Base-by-base conservation (phyloP, 2,113 vertebrate species). In the Saccopteryx leptura region DNA sequence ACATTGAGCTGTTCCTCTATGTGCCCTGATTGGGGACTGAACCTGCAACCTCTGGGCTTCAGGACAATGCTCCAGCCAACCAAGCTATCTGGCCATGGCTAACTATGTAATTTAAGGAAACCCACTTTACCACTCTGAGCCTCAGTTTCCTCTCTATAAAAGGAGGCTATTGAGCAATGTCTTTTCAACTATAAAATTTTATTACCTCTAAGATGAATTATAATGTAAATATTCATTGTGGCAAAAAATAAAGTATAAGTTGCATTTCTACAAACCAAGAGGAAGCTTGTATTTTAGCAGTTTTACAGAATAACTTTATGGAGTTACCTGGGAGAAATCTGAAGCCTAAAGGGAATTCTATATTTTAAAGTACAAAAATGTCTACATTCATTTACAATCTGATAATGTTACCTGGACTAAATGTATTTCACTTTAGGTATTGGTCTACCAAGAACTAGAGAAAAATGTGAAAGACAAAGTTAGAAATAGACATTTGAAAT, bases 301-400 rank as follows among this genome's bases (percentile, higher is more conserved):
- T 85, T 74, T 74, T 33, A 54, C 23, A 60, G 63, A 78, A 48
- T 68, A 19, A 7, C 19, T 66, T 61, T 33, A 61, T 31, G 28
- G 79, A 52, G 24, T 79, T 46, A 48, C 23, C 39, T 75, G 17
- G 78, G 58, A 84, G 15, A 92, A 94, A 94, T 92, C 31, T 80
- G 9, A 72, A 54, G 66, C 24, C 19, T 10, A 9, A 89, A 31
- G 15, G 13, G 39, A 89, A 74, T 79, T 88, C 39, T 18, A 13
- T 80, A 68, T 63, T 89, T 74, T 56, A 68, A 46, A 33, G 11
- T 31, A 31, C 48, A 83, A 91, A 76, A 39, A 46, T 48, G 56
- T 33, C 28, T 26, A 91, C 5, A 28, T 71, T 71, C 4, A 24
- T 88, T 78, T 91, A n/a, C 21, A 88, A 46, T 84, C 39, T 72